These are phyloP conservation scores for Panopea generosa DNA, from an alignment of 2,888 invertebrate species.

Conservation along the genomic window DNA sequence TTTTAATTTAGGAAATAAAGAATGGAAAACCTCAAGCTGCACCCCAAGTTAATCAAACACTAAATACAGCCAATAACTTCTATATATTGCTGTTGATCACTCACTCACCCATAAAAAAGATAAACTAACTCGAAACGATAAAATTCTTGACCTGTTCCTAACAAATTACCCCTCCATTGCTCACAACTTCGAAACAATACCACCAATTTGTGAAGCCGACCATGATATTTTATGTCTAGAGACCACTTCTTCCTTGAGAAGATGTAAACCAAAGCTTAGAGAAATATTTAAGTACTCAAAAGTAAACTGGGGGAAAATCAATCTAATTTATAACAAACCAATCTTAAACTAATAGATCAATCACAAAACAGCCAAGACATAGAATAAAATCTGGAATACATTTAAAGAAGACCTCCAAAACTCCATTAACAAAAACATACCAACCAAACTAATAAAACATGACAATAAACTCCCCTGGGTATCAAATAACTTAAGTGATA, in stretches of 20 bases:
- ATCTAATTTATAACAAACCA: too few relatives aligned
- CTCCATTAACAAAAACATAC: not conserved
- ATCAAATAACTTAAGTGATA: not conserved
- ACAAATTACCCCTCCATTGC: slow-evolving; percentile 4
- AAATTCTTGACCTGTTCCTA: slow-evolving; percentile 1
- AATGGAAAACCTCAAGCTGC: not conserved
- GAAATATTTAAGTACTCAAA: slow-evolving; percentile 7
- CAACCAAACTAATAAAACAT: too few relatives aligned
- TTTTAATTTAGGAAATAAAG: slow-evolving; percentile 6
- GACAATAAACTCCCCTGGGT: too few relatives aligned
- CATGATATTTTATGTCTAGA: too few relatives aligned
- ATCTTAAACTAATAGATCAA: too few relatives aligned
- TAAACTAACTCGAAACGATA: slow-evolving; percentile 1
- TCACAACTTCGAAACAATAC: not conserved
- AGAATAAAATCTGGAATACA: not conserved
- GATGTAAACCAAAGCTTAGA: not conserved
- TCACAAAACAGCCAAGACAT: too few relatives aligned
- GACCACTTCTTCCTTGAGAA: not conserved
- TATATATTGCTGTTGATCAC: not conserved
- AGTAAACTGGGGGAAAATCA: slow-evolving; percentile 1
- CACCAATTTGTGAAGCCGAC: too few relatives aligned
- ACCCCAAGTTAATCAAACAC: not conserved
- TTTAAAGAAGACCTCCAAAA: not conserved
- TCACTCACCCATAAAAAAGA: not conserved
- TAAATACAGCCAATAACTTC: not conserved